These are phyloP conservation scores for Lipotes vexillifer DNA, from an alignment of 2,113 vertebrate genomes.

Conservation along the genomic window DNA sequence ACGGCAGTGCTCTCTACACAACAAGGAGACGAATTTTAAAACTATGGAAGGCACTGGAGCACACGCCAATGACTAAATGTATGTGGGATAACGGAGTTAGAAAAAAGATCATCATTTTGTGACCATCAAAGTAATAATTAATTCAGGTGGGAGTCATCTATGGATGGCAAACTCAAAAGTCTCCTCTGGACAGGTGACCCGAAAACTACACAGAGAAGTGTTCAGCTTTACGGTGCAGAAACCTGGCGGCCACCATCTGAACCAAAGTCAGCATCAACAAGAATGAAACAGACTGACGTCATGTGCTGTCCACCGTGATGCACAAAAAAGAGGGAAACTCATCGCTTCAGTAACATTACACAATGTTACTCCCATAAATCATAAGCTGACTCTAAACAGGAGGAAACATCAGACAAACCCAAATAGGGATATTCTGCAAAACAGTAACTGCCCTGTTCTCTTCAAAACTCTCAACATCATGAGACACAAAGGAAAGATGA, in stretches of 20 bases:
- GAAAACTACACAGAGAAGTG: fast-evolving
- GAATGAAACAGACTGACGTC: fast-evolving
- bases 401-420: too few relatives aligned
- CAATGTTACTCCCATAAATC: neutral
- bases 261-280: neutral
- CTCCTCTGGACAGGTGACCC: neutral
- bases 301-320: fast-evolving
- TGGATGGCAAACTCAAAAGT: too few relatives aligned
- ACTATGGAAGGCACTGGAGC: too few relatives aligned
- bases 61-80: fast-evolving
- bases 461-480: neutral
- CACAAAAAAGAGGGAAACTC: neutral
- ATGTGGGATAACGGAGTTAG: neutral
- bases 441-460: neutral
- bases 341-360: neutral
- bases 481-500: neutral
- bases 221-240: neutral
- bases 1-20: fast-evolving
- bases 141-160: neutral
- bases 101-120: neutral
- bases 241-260: fast-evolving
- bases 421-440: neutral
- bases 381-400: too few relatives aligned
- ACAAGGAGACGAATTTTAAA: too few relatives aligned
- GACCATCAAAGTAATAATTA: neutral